These are phyloP conservation scores for Falco peregrinus DNA, from an alignment of 2,797 vertebrate genomes.

Conservation along the genomic window DNA sequence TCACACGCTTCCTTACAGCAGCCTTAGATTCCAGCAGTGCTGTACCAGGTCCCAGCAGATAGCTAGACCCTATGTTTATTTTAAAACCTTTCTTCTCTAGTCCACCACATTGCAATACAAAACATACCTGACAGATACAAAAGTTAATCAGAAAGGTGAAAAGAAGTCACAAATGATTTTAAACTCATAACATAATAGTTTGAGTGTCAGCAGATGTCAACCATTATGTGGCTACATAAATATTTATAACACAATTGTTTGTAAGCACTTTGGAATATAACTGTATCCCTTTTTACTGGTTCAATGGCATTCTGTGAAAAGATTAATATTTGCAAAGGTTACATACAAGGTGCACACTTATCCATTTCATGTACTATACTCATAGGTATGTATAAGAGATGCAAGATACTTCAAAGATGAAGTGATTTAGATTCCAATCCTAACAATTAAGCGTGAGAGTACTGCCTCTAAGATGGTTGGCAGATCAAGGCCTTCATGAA, in stretches of 20 bases:
- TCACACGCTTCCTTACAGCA: neutral
- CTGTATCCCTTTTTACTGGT: neutral
- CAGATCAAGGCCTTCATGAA: neutral
- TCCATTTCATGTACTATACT: neutral
- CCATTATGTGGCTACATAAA: neutral
- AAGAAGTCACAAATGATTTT: slow-evolving; percentile 2
- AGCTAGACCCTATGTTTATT: neutral
- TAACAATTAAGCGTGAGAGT: neutral
- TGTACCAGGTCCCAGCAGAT: neutral
- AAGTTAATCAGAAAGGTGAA: neutral
- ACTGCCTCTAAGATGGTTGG: neutral
- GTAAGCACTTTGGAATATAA: neutral
- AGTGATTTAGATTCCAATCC: neutral
- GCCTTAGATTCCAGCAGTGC: neutral
- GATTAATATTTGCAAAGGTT: neutral
- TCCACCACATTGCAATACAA: neutral
- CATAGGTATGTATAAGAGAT: fast-evolving
- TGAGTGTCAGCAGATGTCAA: neutral
- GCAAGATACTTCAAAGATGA: neutral
- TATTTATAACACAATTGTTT: neutral
- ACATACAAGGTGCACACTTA: neutral
- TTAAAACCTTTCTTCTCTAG: neutral
- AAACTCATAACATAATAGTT: neutral
- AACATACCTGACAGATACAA: neutral
- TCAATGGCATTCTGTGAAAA: neutral